Conservation (phyloP, 2,797 vertebrate species). For the Ctenopoma kingsleyae region DNA sequence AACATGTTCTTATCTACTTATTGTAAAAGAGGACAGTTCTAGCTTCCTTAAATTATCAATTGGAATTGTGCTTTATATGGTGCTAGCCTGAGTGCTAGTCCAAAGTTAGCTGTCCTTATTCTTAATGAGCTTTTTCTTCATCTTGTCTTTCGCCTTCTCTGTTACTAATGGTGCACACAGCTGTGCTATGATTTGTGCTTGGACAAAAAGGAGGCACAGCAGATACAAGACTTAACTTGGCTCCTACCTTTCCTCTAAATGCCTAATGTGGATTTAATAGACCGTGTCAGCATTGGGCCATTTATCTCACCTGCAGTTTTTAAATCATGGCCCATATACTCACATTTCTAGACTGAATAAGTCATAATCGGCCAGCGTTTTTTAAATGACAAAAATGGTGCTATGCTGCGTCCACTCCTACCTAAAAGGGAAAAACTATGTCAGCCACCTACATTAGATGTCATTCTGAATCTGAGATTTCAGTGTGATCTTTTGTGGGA, state of each 20-base stretch:
- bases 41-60: neutral
- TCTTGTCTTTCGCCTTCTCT: conserved; percentile 11
- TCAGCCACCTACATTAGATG: too few relatives aligned
- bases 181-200: conserved; percentile 28
- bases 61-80: conserved; percentile 8
- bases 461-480: too few relatives aligned
- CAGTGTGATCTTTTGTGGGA: too few relatives aligned
- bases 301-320: conserved; percentile 34
- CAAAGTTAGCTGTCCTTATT: conserved; percentile 1
- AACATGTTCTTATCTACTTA: neutral
- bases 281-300: conserved; percentile 6
- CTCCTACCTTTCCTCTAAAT: conserved; percentile 22
- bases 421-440: too few relatives aligned
- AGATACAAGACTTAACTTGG: conserved; percentile 22
- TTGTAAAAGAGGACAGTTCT: too few relatives aligned
- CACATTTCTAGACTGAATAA: conserved; percentile 9
- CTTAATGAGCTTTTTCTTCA: conserved; percentile 7
- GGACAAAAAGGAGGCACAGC: conserved; percentile 13
- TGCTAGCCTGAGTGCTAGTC: neutral
- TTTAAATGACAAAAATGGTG: neutral
- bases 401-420: neutral
- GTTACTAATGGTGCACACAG: conserved; percentile 20
- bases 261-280: conserved; percentile 32
- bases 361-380: neutral
- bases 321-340: neutral